Percentiles rank a stretch among this genome's conserved stretches.
These are phyloP conservation scores for Callaeas wilsoni DNA, from an alignment of 2,113 vertebrate species.

Conservation along the genomic window DNA sequence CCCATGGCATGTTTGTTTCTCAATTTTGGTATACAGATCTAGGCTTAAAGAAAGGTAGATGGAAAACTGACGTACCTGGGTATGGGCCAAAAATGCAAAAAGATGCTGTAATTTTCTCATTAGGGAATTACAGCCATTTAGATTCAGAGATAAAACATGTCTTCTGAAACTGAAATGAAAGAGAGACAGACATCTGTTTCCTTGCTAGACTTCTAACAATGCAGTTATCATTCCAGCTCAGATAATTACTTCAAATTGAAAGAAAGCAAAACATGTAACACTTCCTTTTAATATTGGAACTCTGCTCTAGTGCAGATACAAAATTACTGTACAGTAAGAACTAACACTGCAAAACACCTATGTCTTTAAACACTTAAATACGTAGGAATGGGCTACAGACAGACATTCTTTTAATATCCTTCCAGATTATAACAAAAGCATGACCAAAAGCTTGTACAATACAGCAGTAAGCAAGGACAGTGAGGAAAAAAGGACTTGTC, in stretches of 20 bases:
- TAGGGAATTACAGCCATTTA: constrained; percentile 86
- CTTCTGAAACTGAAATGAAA: constrained; percentile 85
- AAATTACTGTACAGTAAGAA: not conserved
- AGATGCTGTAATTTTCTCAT: constrained; percentile 97
- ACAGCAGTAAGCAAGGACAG: not conserved
- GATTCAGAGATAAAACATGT: constrained; percentile 87
- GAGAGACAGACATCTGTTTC: not conserved
- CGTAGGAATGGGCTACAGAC: not conserved
- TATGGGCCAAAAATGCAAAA: constrained; percentile 96
- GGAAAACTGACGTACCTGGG: constrained; percentile 81
- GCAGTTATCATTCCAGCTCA: not conserved
- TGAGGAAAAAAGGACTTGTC: not conserved
- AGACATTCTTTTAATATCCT: not conserved
- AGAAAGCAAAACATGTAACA: not conserved
- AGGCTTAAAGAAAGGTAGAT: not conserved
- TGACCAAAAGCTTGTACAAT: not conserved
- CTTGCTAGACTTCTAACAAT: not conserved
- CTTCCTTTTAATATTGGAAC: not conserved
- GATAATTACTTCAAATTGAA: not conserved
- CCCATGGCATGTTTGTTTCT: not conserved
- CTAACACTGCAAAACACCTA: not conserved
- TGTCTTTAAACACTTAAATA: not conserved
- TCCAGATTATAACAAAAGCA: not conserved
- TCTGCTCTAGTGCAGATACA: not conserved
- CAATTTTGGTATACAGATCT: not conserved